Base-by-base conservation (phyloP, 1,140 invertebrate species). In the Drosophila ananassae region DNA sequence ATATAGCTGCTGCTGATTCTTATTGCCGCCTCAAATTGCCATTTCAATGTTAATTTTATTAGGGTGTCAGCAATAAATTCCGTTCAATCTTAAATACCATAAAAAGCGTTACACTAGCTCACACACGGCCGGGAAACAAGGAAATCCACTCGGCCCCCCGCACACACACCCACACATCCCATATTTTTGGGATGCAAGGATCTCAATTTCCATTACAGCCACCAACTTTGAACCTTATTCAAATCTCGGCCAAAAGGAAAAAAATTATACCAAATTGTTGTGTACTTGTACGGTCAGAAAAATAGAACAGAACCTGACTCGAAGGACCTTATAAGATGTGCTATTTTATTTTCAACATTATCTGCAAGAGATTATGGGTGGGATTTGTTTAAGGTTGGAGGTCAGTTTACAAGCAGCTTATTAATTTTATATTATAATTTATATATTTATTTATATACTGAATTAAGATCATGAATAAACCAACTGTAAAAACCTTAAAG, bases 41-140 rank as follows among this genome's bases (percentile, higher is more conserved):
- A 89, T 91, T 91, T 79, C 84, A 78, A 90, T 91, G 89, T 87
- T 91, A 91, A 91, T 91, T 91, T 91, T 91, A 91, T 91, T 91
- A 83, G 82, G 83, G 81, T 91, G 89, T 87, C 76, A 85, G 76
- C 80, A 73, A 90, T 90, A 90, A 91, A 91, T 91, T 90, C 64
- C 68, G 73, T 79, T 89, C 84, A 90, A 91, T 90, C 89, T 91
- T 91, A 90, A 90, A 90, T 90, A 84, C 81, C 78, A 85, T 90
- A 89, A 89, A 89, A 89, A 89, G 47, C 83, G 79, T 60, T 71
- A 83, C 83, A 82, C 67, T 68, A 28, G 12, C 50, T 34, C 37
- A 32, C 59, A 48, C 52, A 73, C 58, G 76, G 63, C 2, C 58
- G 72, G 63, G 1, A 32, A 30, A 58, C 30, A 61, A 28, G 54